A percentile compares a stretch with the other conserved stretches of the same genome.
These are phyloP conservation scores for Nineta flava DNA, from an alignment of 2,888 invertebrate species.

Conservation along the genomic window DNA sequence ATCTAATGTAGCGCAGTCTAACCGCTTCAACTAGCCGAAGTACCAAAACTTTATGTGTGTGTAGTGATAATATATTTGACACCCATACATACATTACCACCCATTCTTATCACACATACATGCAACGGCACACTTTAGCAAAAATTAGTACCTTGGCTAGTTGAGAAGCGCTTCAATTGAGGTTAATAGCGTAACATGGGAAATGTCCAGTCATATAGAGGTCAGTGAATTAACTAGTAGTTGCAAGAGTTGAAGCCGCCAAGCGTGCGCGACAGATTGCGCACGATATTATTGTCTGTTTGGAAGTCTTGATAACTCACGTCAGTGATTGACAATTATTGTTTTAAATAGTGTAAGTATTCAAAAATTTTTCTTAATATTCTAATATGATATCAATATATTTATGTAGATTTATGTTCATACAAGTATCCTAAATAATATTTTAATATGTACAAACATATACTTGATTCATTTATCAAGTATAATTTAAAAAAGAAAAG, in stretches of 20 bases:
- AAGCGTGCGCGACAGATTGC: conserved; percentile 6
- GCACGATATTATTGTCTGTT: conserved; percentile 5
- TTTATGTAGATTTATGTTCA: background rate
- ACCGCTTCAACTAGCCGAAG: too few species aligned
- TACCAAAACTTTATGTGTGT: too few species aligned
- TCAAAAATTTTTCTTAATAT: background rate
- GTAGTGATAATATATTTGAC: too few species aligned
- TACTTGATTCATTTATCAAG: background rate
- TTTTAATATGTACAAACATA: background rate
- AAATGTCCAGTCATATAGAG: too few species aligned
- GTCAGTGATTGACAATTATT: conserved; percentile 5
- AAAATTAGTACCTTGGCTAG: too few species aligned
- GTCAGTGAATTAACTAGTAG: too few species aligned
- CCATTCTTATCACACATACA: too few species aligned
- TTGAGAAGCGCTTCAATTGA: too few species aligned
- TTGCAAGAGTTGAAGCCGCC: conserved; percentile 1
- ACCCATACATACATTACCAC: too few species aligned
- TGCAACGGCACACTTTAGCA: too few species aligned
- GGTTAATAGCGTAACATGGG: too few species aligned
- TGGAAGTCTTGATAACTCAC: conserved; percentile 2
- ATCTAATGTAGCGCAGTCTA: too few species aligned
- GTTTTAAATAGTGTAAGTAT: conserved; percentile 2
- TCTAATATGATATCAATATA: background rate
- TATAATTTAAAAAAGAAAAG: background rate
- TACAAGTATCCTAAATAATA: background rate